Evolutionary conservation across 2,888 invertebrate species (phyloP), one percentile per base, ranked within the genome.

Genomic region (Agonopterix heracliana): DNA sequence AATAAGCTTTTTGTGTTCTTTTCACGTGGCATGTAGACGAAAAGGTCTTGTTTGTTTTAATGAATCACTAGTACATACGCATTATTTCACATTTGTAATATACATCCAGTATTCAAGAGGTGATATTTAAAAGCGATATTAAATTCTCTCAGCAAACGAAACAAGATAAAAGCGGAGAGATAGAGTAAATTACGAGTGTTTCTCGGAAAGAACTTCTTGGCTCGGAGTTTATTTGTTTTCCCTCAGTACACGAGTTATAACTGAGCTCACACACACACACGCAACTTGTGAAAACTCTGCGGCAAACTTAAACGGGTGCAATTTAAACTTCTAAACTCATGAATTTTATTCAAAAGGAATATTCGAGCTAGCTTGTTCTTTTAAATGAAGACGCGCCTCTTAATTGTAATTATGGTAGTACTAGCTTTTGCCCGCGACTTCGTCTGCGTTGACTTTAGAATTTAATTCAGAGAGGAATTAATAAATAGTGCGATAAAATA

Each of bases 241-340:
- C 48, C 48, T n/a, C 50, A 54, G 54, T 50, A 49, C 26, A 26
- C 50, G 53, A 54, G 56, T 53, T 53, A 51, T 51, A 51, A 52
- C 14, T 35, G 38, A 48, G 47, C 47, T 47, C 47, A 45, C 49
- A 41, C 44, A 55, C 52, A 60, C 64, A 56, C 57, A 62, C 61
- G 61, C 61, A 64, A 56, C 59, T 60, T 54, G 53, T 45, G 47
- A 43, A 47, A 65, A 68, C 67, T 68, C 61, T 46, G 54, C 52
- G 46, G 50, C 53, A 40, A 68, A 68, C 64, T 67, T 66, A 61
- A 69, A 64, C 62, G 56, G 53, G 59, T 57, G 54, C 66, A 67
- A 68, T 68, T 64, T 68, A 61, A 70, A 69, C 57, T 68, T 66
- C 26, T 61, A 56, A 62, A 60, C 64, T 63, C 57, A 62, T 62